These are phyloP conservation scores for Orthosia cruda DNA, from an alignment of 2,888 invertebrate genomes.

Conservation along the genomic window DNA sequence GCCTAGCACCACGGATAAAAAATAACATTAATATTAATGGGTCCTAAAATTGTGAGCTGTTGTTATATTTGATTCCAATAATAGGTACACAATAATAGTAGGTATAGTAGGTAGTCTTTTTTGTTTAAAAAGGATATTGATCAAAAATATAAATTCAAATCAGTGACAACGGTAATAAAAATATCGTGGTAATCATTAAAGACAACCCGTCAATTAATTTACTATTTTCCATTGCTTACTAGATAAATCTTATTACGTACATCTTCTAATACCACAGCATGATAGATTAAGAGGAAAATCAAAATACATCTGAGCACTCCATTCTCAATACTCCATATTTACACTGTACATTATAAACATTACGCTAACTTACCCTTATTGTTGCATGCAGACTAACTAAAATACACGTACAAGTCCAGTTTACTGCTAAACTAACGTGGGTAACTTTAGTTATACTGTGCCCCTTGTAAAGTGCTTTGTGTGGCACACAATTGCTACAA, in stretches of 20 bases:
- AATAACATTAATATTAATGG: no score
- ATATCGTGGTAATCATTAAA: not conserved
- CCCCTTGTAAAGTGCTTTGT: slow-evolving; percentile 57
- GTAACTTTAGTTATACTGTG: slow-evolving; percentile 45
- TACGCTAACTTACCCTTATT: slow-evolving; percentile 11
- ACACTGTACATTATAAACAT: not conserved
- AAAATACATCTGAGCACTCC: slow-evolving; percentile 6
- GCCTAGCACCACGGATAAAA: no score
- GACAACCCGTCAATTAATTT: not conserved
- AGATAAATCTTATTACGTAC: not conserved
- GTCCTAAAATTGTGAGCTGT: no score
- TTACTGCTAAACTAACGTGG: slow-evolving; percentile 30
- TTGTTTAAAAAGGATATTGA: no score
- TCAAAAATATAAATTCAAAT: no score
- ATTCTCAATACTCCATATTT: slow-evolving; percentile 2
- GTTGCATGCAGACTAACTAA: slow-evolving; percentile 19
- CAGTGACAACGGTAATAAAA: not conserved
- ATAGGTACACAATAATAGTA: no score
- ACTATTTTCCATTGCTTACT: not conserved
- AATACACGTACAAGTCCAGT: not conserved
- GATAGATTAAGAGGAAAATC: no score
- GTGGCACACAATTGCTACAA: slow-evolving; percentile 52
- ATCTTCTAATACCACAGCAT: no score
- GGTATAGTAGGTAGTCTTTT: no score
- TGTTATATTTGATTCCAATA: no score